Evolutionary conservation across 1,140 invertebrate species (phyloP).

Genomic region (Drosophila tropicalis): DNA sequence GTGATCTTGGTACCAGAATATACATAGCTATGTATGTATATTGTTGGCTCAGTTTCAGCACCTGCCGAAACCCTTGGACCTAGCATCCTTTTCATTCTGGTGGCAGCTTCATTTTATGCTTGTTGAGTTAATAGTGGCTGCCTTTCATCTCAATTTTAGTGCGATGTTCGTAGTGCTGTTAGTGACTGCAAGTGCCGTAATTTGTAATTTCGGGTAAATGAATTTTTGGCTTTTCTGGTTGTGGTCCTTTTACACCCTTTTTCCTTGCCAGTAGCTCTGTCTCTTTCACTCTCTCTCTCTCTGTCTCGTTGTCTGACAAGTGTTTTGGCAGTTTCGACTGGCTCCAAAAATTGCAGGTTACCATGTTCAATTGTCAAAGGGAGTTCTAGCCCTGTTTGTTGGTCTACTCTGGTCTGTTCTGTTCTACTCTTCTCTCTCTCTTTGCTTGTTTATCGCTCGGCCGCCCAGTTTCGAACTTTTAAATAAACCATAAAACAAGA

Average conservation of each 20-base stretch:
- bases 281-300: too few species aligned
- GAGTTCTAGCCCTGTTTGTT: constrained; percentile 17
- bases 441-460: constrained; percentile 46
- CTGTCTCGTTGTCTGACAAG: constrained; percentile 33
- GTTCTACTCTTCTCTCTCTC: neutral
- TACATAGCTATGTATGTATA: neutral
- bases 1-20: constrained; percentile 38
- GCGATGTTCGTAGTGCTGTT: constrained; percentile 36
- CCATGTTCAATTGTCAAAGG: constrained; percentile 70
- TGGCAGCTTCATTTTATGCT: constrained; percentile 78
- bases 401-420: neutral
- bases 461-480: constrained; percentile 56
- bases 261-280: neutral
- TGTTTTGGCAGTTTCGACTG: constrained; percentile 57
- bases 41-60: neutral
- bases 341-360: constrained; percentile 53
- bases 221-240: constrained; percentile 71
- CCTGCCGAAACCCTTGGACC: constrained; percentile 8
- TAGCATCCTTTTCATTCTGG: constrained; percentile 24
- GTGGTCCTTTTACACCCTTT: constrained; percentile 17
- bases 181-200: constrained; percentile 73
- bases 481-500: constrained; percentile 82
- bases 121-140: constrained; percentile 78
- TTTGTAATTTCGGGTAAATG: constrained; percentile 80
- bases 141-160: constrained; percentile 49